Conservation (phyloP, 2,113 vertebrate genomes). For the Pipa parva region DNA sequence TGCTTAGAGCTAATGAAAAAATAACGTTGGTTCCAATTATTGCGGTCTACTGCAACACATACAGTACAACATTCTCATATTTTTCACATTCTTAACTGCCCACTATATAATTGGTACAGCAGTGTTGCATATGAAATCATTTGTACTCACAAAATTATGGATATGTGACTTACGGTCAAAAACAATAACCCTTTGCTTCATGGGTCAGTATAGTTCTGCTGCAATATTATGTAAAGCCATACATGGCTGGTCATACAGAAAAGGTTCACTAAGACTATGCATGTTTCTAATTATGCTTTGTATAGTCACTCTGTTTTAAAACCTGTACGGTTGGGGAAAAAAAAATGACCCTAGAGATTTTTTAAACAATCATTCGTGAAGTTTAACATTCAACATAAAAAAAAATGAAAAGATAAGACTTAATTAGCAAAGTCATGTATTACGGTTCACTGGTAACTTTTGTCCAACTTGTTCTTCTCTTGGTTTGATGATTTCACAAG, state of each 20-base stretch:
- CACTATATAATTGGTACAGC: neutral
- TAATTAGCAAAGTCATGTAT: conserved; percentile 26
- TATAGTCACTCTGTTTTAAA: neutral
- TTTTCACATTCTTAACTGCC: neutral
- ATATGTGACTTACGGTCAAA: neutral
- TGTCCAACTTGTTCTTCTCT: conserved; percentile 32
- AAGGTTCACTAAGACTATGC: neutral
- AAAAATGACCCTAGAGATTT: conserved; percentile 1
- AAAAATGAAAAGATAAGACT: neutral
- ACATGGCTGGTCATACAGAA: conserved; percentile 4
- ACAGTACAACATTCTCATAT: neutral
- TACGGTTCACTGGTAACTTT: conserved; percentile 13
- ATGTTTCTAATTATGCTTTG: conserved; percentile 7
- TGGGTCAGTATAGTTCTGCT: conserved; percentile 25
- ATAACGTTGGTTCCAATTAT: too few species aligned
- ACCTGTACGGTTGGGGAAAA: conserved; percentile 10
- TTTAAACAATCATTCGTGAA: neutral
- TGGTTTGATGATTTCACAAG: conserved; percentile 48
- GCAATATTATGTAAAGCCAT: conserved; percentile 4
- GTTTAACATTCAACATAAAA: conserved; percentile 18
- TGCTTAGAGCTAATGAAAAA: too few species aligned
- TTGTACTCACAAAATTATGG: neutral
- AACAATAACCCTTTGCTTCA: conserved; percentile 16
- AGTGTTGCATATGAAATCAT: neutral
- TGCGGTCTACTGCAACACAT: too few species aligned